Evolutionary conservation across 2,113 vertebrate genomes (phyloP).

Genomic region (Glareola pratincola): DNA sequence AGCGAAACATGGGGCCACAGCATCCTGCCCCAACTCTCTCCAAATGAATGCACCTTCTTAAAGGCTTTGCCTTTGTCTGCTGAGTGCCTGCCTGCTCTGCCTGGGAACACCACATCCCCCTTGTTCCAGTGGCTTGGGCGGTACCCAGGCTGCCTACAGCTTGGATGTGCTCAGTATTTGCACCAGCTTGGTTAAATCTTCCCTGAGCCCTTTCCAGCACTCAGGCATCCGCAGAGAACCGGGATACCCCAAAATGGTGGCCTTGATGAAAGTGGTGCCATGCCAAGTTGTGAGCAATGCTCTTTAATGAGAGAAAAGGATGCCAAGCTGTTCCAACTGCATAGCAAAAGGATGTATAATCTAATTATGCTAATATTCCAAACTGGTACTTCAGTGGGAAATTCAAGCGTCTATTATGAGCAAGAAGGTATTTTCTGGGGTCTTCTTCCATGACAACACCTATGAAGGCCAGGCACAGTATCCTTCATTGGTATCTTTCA

Average conservation of each 20-base stretch:
- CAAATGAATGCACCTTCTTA: accelerated
- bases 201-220: background rate
- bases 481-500: background rate
- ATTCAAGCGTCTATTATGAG: background rate
- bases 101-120: background rate
- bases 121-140: background rate
- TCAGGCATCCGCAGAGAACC: background rate
- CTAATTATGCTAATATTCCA: background rate
- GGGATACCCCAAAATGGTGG: background rate
- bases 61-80: background rate
- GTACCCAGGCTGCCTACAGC: background rate
- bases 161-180: background rate
- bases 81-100: background rate
- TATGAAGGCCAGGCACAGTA: background rate
- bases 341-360: background rate
- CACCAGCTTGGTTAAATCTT: background rate
- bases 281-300: background rate
- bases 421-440: background rate
- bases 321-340: background rate
- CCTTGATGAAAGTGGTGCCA: background rate
- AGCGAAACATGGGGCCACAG: background rate
- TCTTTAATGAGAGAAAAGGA: background rate
- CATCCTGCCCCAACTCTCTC: background rate
- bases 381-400: background rate
- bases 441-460: background rate